These are phyloP conservation scores for Poeciliopsis presidionis DNA, from an alignment of 2,797 vertebrate genomes.

Conservation along the genomic window DNA sequence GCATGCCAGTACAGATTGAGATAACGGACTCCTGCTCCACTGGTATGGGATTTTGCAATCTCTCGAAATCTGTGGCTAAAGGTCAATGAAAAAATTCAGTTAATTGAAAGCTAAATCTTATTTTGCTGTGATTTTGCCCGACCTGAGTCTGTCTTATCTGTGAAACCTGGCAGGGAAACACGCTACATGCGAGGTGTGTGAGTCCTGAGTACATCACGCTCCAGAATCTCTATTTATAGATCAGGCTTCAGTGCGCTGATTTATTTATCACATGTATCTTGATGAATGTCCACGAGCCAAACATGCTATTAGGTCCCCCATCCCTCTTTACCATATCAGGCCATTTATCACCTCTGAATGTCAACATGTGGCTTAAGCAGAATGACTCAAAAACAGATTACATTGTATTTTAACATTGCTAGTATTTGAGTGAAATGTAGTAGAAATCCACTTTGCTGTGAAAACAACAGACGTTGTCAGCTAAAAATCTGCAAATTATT, in stretches of 20 bases:
- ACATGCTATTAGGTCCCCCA: background rate
- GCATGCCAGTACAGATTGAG: slow-evolving; percentile 46
- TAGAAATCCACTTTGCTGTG: background rate
- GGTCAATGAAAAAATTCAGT: slow-evolving; percentile 37
- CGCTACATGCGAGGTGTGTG: slow-evolving; percentile 42
- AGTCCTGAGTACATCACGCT: slow-evolving; percentile 60
- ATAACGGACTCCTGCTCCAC: slow-evolving; percentile 35
- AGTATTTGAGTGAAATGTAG: background rate
- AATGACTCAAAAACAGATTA: background rate
- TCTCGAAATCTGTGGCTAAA: slow-evolving; percentile 19
- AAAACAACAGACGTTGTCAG: background rate
- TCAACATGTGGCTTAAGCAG: background rate
- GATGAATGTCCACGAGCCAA: slow-evolving; percentile 11
- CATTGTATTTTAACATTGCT: background rate
- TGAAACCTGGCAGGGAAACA: slow-evolving; percentile 43
- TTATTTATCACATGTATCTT: slow-evolving; percentile 60
- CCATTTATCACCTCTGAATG: background rate
- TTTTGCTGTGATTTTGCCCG: slow-evolving; percentile 20
- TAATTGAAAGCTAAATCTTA: slow-evolving; percentile 45
- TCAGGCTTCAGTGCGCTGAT: slow-evolving; percentile 37
- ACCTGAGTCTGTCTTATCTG: slow-evolving; percentile 18
- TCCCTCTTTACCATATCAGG: slow-evolving; percentile 1
- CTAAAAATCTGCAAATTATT: background rate
- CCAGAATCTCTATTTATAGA: slow-evolving; percentile 64
- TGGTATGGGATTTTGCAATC: slow-evolving; percentile 15